Evolutionary conservation across 1,140 invertebrate genomes (phyloP), one percentile per base, ranked within the genome.

Genomic region (Portunus trituberculatus): DNA sequence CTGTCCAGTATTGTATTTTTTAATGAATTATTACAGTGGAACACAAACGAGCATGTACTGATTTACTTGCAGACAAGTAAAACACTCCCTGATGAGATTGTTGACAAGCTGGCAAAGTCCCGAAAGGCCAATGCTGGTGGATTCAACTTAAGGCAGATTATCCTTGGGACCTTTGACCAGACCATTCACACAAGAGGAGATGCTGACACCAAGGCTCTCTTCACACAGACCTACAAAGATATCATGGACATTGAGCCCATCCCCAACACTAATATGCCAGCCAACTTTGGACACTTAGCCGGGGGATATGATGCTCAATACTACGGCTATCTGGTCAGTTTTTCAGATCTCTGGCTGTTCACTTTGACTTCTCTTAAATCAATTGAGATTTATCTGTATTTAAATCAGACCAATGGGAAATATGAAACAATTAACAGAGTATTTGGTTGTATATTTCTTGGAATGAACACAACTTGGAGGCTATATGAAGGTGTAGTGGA

Each of bases 241-340:
- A 96, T 97, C 48, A 96, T 97, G 96, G 97, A 97, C 8, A 97
- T 97, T 91, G 96, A 97, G 31, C 96, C 97, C 7, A 97, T 97
- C 88, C 96, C 97, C 39, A 97, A 97, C 29, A 97, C 97, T 28
- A 97, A 97, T 96, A 97, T 97, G 97, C 95, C 97, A 31, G 97
- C 97, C 7, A 97, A 97, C 28, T 98, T 97, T 96, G 97, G 97
- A 84, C 97, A 98, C 96, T 94, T 98, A 45, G 97, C 97, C 93
- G 97, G 97, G 48, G 97, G 97, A 45, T 98, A 98, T 96, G 97
- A 97, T 97, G 97, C 97, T 59, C 97, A 97, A 95, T 98, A 98
- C 96, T 98, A 98, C 96, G 97, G 97, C 88, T 98, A 98, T 96
- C 95, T 98, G 97, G 97, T 97, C 96, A 97, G 96, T 96, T 20